Evolutionary conservation across 2,797 vertebrate species (phyloP).

Genomic region (Scyliorhinus canicula): DNA sequence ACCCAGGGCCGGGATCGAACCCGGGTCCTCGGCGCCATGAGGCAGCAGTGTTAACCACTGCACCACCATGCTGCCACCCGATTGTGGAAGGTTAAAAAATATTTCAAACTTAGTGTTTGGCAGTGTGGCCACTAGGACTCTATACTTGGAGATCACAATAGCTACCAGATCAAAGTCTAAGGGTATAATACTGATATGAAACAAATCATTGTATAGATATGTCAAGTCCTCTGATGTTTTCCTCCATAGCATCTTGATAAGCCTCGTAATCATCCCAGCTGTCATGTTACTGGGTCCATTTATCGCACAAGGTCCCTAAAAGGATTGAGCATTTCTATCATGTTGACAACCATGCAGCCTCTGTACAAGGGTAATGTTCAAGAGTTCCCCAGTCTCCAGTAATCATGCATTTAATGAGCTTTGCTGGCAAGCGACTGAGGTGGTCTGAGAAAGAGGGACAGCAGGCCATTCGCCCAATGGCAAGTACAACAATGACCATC

Average conservation of each 20-base stretch:
- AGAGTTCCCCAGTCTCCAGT: conserved; percentile 9
- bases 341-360: background rate
- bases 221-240: background rate
- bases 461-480: background rate
- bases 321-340: conserved; percentile 6
- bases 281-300: conserved; percentile 10
- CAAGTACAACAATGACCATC: background rate
- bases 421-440: background rate
- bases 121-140: background rate
- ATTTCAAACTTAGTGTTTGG: background rate
- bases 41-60: too few species aligned
- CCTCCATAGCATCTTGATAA: background rate
- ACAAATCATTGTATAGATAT: background rate
- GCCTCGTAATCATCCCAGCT: background rate
- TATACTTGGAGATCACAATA: background rate
- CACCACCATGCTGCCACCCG: too few species aligned
- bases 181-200: background rate
- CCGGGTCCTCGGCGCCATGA: too few species aligned
- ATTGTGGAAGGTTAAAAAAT: too few species aligned
- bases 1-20: too few species aligned
- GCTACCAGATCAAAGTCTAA: background rate
- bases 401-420: conserved; percentile 16
- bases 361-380: background rate
- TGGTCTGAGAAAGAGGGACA: background rate
- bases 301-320: background rate